These are phyloP conservation scores for Pseudolycoriella hygida DNA, from an alignment of 2,888 invertebrate species.

Conservation along the genomic window DNA sequence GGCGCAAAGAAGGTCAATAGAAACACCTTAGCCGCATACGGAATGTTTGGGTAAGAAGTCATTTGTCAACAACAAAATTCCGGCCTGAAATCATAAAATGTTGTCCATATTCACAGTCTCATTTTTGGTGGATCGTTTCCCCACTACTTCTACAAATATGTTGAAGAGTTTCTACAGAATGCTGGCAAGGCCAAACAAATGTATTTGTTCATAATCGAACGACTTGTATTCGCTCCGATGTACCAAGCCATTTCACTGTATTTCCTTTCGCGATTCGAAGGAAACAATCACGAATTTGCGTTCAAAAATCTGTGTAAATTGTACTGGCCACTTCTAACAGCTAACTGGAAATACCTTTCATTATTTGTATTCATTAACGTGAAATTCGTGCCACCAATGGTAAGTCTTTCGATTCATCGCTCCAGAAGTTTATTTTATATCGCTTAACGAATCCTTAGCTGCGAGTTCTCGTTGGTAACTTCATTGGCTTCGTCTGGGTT, in stretches of 20 bases:
- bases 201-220: constrained; percentile 47
- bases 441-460: constrained; percentile 33
- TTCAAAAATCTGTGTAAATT: constrained; percentile 41
- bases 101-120: constrained; percentile 31
- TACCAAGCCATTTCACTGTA: constrained; percentile 59
- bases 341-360: constrained; percentile 64
- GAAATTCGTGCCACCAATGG: constrained; percentile 60
- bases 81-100: too few relatives aligned
- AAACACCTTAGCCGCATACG: constrained; percentile 54
- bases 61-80: constrained; percentile 1
- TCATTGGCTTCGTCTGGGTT: constrained; percentile 65
- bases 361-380: constrained; percentile 56
- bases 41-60: constrained; percentile 45
- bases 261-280: constrained; percentile 55
- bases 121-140: constrained; percentile 66
- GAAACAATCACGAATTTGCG: constrained; percentile 48
- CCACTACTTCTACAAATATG: constrained; percentile 52
- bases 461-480: constrained; percentile 51
- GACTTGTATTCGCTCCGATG: constrained; percentile 50
- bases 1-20: constrained; percentile 42
- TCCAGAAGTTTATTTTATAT: constrained; percentile 1
- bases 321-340: constrained; percentile 45
- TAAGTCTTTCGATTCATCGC: constrained; percentile 25
- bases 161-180: constrained; percentile 42
- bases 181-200: constrained; percentile 36